Percentiles rank a stretch among this genome's conserved stretches.
These are phyloP conservation scores for Palloptera scutellata DNA, from an alignment of 2,888 invertebrate species.

Conservation along the genomic window DNA sequence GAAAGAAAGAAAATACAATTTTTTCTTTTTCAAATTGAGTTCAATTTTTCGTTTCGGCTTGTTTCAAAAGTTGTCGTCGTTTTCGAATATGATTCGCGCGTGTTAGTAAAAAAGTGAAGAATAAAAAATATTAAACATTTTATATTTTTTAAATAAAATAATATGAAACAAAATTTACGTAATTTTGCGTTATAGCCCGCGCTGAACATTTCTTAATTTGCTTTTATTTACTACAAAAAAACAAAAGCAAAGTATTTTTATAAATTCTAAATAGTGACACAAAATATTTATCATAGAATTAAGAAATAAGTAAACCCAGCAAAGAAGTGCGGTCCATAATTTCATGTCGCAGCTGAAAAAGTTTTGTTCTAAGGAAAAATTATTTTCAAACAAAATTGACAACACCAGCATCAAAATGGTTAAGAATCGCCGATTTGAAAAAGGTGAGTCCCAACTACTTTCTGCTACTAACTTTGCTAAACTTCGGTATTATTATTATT, in stretches of 20 bases:
- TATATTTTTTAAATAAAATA: neutral
- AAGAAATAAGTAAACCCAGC: no score
- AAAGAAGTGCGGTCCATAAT: neutral
- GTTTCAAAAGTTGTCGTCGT: conserved; percentile 1
- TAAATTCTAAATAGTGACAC: neutral
- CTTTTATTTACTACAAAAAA: neutral
- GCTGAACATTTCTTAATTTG: neutral
- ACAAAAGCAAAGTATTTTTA: neutral
- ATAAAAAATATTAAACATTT: neutral
- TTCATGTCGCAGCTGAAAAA: conserved; percentile 7
- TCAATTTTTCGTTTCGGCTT: conserved; percentile 4
- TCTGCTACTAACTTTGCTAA: no score
- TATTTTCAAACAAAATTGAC: conserved; percentile 3
- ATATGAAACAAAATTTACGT: neutral
- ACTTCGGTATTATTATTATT: no score
- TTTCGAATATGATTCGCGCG: neutral
- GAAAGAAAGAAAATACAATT: no score
- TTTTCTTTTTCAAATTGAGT: no score
- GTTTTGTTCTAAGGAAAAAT: neutral
- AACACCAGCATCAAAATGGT: conserved; percentile 47
- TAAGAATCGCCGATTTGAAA: conserved; percentile 59
- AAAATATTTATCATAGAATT: neutral
- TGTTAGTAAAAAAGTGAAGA: conserved; percentile 2
- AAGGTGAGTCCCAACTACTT: conserved; percentile 53
- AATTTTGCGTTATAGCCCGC: neutral